Conservation (phyloP, 2,113 vertebrate genomes). For the Empidonax alnorum region DNA sequence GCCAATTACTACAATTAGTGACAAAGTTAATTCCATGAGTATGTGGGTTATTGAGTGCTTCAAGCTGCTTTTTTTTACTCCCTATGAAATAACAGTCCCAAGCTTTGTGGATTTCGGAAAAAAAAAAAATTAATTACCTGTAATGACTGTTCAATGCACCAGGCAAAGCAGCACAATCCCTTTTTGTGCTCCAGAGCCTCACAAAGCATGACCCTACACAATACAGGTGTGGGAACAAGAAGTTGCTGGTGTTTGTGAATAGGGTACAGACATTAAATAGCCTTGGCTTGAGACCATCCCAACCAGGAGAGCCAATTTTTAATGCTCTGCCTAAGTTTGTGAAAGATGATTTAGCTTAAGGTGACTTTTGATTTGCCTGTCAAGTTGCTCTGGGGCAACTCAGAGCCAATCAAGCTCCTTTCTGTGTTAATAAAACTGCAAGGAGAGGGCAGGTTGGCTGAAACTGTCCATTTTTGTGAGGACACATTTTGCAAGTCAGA, state of each 20-base stretch:
- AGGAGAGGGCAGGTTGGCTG: background rate
- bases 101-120: background rate
- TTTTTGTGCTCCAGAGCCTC: slow-evolving; percentile 4
- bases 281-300: background rate
- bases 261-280: background rate
- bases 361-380: background rate
- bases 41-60: background rate
- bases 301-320: background rate
- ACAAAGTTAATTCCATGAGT: background rate
- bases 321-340: background rate
- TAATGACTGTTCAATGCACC: background rate
- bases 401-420: background rate
- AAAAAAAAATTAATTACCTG: background rate
- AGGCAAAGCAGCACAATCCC: background rate
- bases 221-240: background rate
- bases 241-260: background rate
- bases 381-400: background rate
- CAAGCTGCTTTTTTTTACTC: background rate
- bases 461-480: background rate
- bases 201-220: background rate
- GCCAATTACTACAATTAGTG: background rate
- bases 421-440: background rate
- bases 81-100: background rate
- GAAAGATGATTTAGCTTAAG: background rate
- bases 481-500: background rate